Base-by-base conservation (phyloP, 1,140 invertebrate genomes). In the Drosophila teissieri region DNA sequence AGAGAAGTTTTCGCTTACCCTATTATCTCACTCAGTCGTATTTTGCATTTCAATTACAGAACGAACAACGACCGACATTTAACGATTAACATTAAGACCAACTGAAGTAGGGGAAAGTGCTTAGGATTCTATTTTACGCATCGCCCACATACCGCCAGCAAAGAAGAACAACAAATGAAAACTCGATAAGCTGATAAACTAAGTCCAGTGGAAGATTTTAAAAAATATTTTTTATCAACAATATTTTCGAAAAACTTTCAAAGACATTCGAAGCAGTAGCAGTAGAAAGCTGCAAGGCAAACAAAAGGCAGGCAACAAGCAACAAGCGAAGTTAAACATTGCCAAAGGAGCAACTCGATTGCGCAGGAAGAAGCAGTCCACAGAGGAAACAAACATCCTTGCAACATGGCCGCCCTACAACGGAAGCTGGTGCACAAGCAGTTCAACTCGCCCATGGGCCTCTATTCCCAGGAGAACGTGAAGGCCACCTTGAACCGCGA, bases 371-470 rank as follows among this genome's bases (percentile, higher is more conserved):
- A 70, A 69, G 64, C 24, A 69, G 65, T 70, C 27, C 69, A 37
- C 19, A 14, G 60, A 45, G n/a, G 64, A 57, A 45, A 52, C 57
- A 27, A 57, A 39, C 22, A 46, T 3, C 31, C 17, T 48, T 31
- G 65, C 40, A 94, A 93, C 92, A 94, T 94, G 94, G 94, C 94
- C 27, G 48, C 48, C 48, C 48, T 51, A 92, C 94, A 94, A 88
- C 93, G 94, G 80, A 93, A 92, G 80, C 92, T 96, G 91, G 95
- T 96, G 61, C 96, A 97, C 93, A 96, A 97, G 92, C 97, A 98
- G 93, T 98, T 97, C 93, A 98, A 98, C 93, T 96, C 96, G 52
- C 97, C 97, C 34, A 97, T 98, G 78, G 95, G 96, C 80, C 93
- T 98, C 24, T 98, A 98, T 92, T 97, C 97, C 15, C 94, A 95